These are phyloP conservation scores for Napeogenes sylphis DNA, from an alignment of 2,888 invertebrate species.

Conservation along the genomic window DNA sequence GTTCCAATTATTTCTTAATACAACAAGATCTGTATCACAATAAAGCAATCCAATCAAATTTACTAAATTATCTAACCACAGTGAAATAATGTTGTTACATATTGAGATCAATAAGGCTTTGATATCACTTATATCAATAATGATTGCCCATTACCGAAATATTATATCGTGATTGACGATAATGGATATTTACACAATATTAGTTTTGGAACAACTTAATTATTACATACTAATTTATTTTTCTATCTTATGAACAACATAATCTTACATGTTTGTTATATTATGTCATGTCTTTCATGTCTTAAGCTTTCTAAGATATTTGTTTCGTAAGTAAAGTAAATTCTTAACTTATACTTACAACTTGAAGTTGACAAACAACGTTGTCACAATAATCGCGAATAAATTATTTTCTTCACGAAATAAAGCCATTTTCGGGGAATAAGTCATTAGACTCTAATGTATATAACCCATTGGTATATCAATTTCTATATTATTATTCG, in stretches of 20 bases:
- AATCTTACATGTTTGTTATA: too few relatives aligned
- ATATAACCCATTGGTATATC: not conserved
- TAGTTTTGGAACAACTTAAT: conserved; percentile 18
- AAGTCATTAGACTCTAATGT: conserved; percentile 22
- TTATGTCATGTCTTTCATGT: too few relatives aligned
- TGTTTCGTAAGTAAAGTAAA: not conserved
- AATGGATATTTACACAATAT: not conserved
- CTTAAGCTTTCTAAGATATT: too few relatives aligned
- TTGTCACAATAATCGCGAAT: conserved; percentile 31
- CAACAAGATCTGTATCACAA: conserved; percentile 29
- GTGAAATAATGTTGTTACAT: conserved; percentile 4
- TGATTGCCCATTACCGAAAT: conserved; percentile 5
- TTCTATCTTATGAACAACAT: not conserved
- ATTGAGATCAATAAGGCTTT: not conserved
- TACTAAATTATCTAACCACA: conserved; percentile 37
- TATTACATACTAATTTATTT: not conserved
- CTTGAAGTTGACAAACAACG: conserved; percentile 13
- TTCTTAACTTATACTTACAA: not conserved
- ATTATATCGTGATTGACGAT: not conserved
- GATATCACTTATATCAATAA: not conserved
- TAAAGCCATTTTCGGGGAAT: conserved; percentile 28
- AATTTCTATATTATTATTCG: not conserved
- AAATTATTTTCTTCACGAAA: conserved; percentile 34
- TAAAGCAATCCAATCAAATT: conserved; percentile 49
- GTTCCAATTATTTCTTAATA: not conserved